These are phyloP conservation scores for Synergus japonicus DNA, from an alignment of 2,888 invertebrate genomes.

Conservation along the genomic window DNA sequence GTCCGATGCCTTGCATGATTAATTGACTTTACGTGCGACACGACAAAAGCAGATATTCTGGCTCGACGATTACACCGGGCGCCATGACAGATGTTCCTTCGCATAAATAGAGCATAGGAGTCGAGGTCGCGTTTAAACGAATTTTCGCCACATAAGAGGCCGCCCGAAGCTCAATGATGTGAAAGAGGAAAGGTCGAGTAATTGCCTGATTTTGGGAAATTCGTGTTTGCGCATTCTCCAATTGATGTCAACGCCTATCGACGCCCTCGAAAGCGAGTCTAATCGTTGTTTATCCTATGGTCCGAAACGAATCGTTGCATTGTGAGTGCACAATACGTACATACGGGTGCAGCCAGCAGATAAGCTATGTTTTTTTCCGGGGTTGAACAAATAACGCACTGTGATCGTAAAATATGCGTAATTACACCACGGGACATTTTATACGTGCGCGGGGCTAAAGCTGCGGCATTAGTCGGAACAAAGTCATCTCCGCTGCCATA, in stretches of 20 bases:
- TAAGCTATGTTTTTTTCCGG: not conserved
- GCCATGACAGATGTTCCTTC: conserved; percentile 55
- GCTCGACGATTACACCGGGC: conserved; percentile 51
- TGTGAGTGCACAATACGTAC: too few species aligned
- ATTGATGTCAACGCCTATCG: conserved; percentile 14
- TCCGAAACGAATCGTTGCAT: not conserved
- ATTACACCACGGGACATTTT: not conserved
- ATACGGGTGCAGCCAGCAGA: not conserved
- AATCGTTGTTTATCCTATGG: conserved; percentile 9
- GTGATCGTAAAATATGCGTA: conserved; percentile 2
- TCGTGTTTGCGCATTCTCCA: conserved; percentile 37
- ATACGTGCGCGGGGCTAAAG: not conserved
- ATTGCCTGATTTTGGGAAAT: conserved; percentile 57
- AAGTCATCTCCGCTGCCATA: not conserved
- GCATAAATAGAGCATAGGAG: conserved; percentile 52
- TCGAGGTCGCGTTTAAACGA: conserved; percentile 41
- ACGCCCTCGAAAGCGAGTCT: not conserved
- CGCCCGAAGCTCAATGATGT: conserved; percentile 59
- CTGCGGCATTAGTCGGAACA: not conserved
- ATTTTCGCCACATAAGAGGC: conserved; percentile 42
- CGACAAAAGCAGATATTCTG: conserved; percentile 54
- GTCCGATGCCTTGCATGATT: conserved; percentile 55
- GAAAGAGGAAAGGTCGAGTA: conserved; percentile 64
- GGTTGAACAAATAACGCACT: conserved; percentile 12
- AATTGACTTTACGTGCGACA: conserved; percentile 60